phyloP scores from a whole-genome alignment of 2,113 vertebrate genomes.

The Lonchura striata region DNA sequence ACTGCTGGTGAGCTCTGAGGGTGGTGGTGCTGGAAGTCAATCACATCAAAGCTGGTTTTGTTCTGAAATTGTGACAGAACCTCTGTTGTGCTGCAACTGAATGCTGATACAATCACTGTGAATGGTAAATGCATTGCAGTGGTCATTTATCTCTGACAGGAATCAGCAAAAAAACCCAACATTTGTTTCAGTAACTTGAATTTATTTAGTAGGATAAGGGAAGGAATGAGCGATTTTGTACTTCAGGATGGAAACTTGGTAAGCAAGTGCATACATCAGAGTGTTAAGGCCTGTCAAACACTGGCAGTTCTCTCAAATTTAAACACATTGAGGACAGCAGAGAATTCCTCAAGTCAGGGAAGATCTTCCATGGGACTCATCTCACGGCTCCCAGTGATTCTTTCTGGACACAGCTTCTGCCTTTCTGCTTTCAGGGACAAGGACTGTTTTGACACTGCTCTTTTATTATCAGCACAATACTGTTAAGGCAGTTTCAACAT shows the following conservation, averaged over 20 bases:
- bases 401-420: neutral
- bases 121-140: neutral
- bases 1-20: neutral
- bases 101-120: neutral
- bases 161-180: neutral
- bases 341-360: neutral
- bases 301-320: neutral
- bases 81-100: neutral
- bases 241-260: neutral
- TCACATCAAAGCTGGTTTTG: constrained; percentile 27
- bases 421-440: neutral
- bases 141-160: neutral
- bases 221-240: neutral
- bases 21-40: neutral
- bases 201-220: neutral
- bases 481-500: neutral
- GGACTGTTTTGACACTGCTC: neutral
- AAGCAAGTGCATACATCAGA: neutral
- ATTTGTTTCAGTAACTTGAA: neutral
- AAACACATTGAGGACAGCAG: neutral
- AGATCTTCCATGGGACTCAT: neutral
- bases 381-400: neutral
- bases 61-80: neutral
- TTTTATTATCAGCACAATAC: neutral
- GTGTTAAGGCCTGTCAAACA: neutral